A percentile compares a stretch with the other conserved stretches of the same genome.
Conservation (phyloP, 2,888 invertebrate species). For the Andrena trimmerana region DNA sequence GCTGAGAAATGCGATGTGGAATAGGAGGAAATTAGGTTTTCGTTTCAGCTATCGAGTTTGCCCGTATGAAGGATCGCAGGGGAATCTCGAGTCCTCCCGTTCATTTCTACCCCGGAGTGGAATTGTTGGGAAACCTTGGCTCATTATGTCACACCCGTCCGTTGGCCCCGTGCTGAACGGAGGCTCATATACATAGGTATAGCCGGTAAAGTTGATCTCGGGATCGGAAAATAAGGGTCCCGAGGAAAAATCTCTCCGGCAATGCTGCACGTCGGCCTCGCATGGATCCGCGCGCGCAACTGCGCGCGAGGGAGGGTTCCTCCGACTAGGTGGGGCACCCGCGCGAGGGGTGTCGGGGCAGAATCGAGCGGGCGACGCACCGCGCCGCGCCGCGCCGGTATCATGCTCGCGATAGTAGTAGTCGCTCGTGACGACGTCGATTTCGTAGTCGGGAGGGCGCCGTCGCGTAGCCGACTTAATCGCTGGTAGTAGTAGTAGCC, state of each 20-base stretch:
- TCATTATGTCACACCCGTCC: no score
- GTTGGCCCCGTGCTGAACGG: no score
- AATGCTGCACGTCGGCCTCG: slow-evolving; percentile 23
- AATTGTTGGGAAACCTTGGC: no score
- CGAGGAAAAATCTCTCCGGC: slow-evolving; percentile 1
- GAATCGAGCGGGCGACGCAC: slow-evolving; percentile 64
- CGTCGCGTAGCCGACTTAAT: slow-evolving; percentile 60
- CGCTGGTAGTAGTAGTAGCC: slow-evolving; percentile 58
- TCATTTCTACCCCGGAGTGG: no score
- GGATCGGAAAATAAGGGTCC: not conserved
- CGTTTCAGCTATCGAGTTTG: no score
- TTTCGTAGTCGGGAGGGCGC: slow-evolving; percentile 68
- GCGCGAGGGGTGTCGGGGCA: slow-evolving; percentile 28
- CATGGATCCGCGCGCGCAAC: slow-evolving; percentile 49
- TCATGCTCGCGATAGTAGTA: slow-evolving; percentile 57
- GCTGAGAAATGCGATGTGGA: no score
- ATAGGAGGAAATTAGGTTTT: no score
- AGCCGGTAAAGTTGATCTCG: not conserved
- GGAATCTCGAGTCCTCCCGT: no score
- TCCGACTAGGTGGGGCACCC: slow-evolving; percentile 25
- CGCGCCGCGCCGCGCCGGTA: slow-evolving; percentile 48
- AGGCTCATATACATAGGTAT: no score
- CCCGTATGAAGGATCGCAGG: no score
- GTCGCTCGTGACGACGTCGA: slow-evolving; percentile 64
- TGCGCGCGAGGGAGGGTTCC: slow-evolving; percentile 45